Percentiles rank a stretch among this genome's conserved stretches.
Evolutionary conservation across 1,140 invertebrate species (phyloP).

Genomic region (Drosophila tristis): DNA sequence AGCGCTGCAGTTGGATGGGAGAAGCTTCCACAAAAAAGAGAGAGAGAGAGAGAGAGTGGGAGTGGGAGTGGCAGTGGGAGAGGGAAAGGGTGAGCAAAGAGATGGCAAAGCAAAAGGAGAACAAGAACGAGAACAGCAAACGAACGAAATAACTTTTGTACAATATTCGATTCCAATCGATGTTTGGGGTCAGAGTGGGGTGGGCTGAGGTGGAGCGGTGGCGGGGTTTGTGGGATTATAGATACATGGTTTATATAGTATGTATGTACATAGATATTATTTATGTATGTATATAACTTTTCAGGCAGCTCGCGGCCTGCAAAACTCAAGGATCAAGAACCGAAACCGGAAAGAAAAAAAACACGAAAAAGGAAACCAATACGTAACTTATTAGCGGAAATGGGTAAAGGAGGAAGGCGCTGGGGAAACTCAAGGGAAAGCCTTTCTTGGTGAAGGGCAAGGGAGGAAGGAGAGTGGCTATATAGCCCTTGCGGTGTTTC

Average conservation of each 20-base stretch:
- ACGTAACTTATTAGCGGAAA: background rate
- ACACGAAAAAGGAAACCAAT: slow-evolving; percentile 13
- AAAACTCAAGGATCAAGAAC: slow-evolving; percentile 3
- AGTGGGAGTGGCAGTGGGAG: background rate
- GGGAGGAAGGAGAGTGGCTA: no score
- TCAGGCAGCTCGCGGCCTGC: slow-evolving; percentile 4
- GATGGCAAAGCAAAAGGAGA: slow-evolving; percentile 32
- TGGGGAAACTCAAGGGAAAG: no score
- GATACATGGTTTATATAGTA: slow-evolving; percentile 7
- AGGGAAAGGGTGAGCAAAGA: slow-evolving; percentile 5
- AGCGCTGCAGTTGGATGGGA: slow-evolving; percentile 10
- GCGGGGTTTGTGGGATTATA: slow-evolving; percentile 2
- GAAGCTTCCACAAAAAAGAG: slow-evolving; percentile 16
- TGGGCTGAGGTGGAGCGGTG: background rate
- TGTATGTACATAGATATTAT: slow-evolving; percentile 23
- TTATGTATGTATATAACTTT: slow-evolving; percentile 13
- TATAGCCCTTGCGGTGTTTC: no score
- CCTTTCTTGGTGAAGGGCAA: no score
- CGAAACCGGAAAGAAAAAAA: slow-evolving; percentile 8
- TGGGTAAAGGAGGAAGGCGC: no score
- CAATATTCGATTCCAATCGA: slow-evolving; percentile 32
- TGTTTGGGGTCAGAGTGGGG: slow-evolving; percentile 7
- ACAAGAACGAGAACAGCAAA: slow-evolving; percentile 34
- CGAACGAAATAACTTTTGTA: slow-evolving; percentile 51
- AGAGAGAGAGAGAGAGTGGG: slow-evolving; percentile 11